Conservation (phyloP, 2,113 vertebrate species). For the Nannospalax galili region DNA sequence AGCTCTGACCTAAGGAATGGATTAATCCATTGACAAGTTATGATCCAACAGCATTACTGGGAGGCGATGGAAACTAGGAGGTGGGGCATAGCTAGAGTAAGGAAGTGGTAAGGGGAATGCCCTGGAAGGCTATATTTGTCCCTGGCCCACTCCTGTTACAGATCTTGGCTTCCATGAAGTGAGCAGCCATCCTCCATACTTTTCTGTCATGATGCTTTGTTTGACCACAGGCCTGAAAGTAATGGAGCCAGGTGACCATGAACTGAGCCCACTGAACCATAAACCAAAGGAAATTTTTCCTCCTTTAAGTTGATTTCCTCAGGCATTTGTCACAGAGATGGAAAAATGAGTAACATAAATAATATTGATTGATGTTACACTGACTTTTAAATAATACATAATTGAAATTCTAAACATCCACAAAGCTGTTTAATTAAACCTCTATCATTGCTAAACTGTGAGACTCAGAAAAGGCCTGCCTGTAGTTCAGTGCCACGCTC, state of each 20-base stretch:
- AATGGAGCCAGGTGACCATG: not conserved
- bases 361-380: not conserved
- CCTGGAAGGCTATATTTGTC: not conserved
- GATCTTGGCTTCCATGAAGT: not conserved
- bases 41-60: not conserved
- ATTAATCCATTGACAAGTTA: not conserved
- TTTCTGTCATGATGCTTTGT: not conserved
- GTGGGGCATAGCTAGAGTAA: not conserved
- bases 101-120: accelerated
- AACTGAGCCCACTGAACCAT: not conserved
- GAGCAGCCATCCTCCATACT: not conserved
- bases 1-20: not conserved
- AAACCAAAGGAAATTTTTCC: not conserved
- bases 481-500: too few relatives aligned
- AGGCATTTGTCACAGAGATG: not conserved
- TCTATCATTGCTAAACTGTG: not conserved
- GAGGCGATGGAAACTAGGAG: not conserved
- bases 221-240: not conserved
- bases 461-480: slow-evolving; percentile 42
- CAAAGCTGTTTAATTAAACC: not conserved
- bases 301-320: not conserved
- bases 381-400: slow-evolving; percentile 5
- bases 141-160: not conserved
- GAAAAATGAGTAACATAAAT: not conserved
- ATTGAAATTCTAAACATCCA: not conserved